Base-by-base conservation (phyloP, 2,113 vertebrate species). In the Thunnus maccoyii region DNA sequence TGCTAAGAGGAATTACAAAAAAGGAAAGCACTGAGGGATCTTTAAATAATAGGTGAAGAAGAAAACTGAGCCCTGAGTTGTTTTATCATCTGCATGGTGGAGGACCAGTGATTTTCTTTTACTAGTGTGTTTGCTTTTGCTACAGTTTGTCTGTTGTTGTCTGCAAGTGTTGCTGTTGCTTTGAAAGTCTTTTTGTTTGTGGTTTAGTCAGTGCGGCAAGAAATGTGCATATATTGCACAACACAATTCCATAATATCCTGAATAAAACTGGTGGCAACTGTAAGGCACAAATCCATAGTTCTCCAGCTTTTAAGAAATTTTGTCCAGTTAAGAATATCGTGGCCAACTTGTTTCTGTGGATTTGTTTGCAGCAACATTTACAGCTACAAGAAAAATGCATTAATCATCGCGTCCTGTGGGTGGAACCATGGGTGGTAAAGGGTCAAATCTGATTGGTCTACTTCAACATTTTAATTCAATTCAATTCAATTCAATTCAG, bases 41-140 rank as follows among this genome's bases (percentile, higher is more conserved):
- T 83, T 78, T 86, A 83, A 90, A 88, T 86, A 88, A 75, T 50
- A 79, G 32, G 72, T 69, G 71, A 61, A 82, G 70, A 20, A 54
- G 60, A 76, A 57, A 55, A 65, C 12, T 16, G 61, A 82, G 56
- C 18, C 50, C 13, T 50, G 55, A 52, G 50, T 72, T 71, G 67
- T 50, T 78, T 72, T 0, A 36, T 17, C 46, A 30, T 77, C 78
- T 76, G 64, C 55, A 51, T 25, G 70, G 41, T 47, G 51, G 78
- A 72, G 74, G 69, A 57, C 16, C 14, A 4, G 22, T 25, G 18
- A 47, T 72, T 81, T 13, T 74, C 17, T 12, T 50, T n/a, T 41
- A 16, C 22, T 44, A 3, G 22, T 8, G 9, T 55, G 30, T 17
- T 22, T 69, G 10, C n/a, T 18, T 44, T 46, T n/a, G 18, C 41